Evolutionary conservation across 2,888 invertebrate species (phyloP).

Genomic region (Eueremaeus valkanovi): DNA sequence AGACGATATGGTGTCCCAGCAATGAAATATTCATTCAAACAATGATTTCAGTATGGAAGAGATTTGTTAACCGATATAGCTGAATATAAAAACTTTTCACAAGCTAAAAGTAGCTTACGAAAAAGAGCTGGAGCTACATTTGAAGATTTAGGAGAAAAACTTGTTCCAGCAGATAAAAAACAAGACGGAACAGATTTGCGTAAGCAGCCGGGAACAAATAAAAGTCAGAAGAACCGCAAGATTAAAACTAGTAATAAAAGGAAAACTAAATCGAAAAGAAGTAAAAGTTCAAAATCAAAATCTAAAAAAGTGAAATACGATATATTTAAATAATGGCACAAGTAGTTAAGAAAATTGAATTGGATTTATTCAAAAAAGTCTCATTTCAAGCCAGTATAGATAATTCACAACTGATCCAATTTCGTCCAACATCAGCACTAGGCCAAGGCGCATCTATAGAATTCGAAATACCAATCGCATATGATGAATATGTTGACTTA

Average conservation of each 20-base stretch:
- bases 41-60: not conserved
- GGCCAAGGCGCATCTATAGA: not conserved
- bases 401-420: not conserved
- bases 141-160: not conserved
- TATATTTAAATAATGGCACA: not conserved
- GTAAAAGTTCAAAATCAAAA: not conserved
- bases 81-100: not conserved
- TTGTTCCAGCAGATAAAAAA: not conserved
- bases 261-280: not conserved
- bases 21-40: not conserved
- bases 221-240: not conserved
- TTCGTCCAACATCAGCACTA: not conserved
- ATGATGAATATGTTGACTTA: not conserved
- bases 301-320: not conserved
- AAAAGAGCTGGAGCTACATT: too few relatives aligned
- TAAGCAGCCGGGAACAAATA: not conserved
- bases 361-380: not conserved
- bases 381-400: not conserved
- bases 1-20: not conserved
- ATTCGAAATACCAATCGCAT: not conserved
- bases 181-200: not conserved
- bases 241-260: not conserved
- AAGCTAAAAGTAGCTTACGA: not conserved
- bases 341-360: not conserved
- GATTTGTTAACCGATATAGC: not conserved